Evolutionary conservation across 2,113 vertebrate species (phyloP), one percentile per base, ranked within the genome.

Genomic region (Callorhinus ursinus): DNA sequence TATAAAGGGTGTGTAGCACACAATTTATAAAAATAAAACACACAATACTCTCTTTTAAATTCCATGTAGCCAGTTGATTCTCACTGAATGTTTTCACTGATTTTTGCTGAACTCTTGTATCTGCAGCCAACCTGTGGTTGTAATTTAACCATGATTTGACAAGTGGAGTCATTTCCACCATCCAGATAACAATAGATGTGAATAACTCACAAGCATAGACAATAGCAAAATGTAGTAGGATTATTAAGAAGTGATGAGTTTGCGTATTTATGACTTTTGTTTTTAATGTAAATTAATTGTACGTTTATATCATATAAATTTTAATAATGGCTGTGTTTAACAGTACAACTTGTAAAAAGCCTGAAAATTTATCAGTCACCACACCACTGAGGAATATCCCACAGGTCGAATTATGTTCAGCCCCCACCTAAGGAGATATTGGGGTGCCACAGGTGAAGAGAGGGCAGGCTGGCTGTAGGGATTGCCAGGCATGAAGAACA

Each of bases 201-300:
- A 95, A 93, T 93, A 90, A 90, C 12, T 12, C 49, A 76, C 6
- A 31, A 95, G 18, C n/a, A 76, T 10, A 69, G 67, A 26, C 76
- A 84, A 88, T 51, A 65, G 67, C 69, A 74, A 69, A 94, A 77
- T 90, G 33, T 80, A 53, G 57, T 69, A 69, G 80, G 63, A 46
- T 88, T 88, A 76, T 67, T 77, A 86, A 94, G 36, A 88, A 94
- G 33, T 74, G 72, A 65, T 81, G 61, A 76, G 46, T 89, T 95
- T 76, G 55, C 76, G 2, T 90, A 71, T 88, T 84, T 77, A 84
- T 61, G 46, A 59, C 22, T 49, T 95, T 89, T 88, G 51, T 83
- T 89, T 95, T 90, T 77, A 57, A 90, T 85, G 15, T 76, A 72
- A 36, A 59, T 28, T 57, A 59, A 61, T n/a, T 72, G 7, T 82